Evolutionary conservation across 2,888 invertebrate genomes (phyloP), one percentile per base, ranked within the genome.

Genomic region (Drosophila mulleri): DNA sequence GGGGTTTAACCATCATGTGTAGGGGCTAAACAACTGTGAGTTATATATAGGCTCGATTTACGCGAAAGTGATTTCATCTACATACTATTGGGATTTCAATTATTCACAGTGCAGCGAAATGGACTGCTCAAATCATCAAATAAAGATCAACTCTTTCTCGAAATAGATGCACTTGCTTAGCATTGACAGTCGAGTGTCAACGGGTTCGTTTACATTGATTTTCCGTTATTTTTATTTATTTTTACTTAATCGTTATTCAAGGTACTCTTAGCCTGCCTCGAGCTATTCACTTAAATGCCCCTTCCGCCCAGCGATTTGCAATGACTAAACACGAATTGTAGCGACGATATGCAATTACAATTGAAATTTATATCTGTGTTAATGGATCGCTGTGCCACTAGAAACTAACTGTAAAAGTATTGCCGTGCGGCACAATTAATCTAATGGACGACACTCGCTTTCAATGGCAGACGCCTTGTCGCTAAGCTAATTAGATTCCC

Each of bases 401-500:
- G 26, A 54, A 26, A 41, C 41, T 41, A 54, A 41, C 26, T 54
- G 23, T 11, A 35, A 23, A 53, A 32, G 12, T 41, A 35, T 32
- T 8, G 45, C 32, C 62, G 45, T 44, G 32, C 47, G 59, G 71
- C 80, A 44, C 78, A 78, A 78, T 78, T 78, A 78, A 80, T 80
- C 67, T 80, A 78, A 78, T 78, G 78, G 72, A 63, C 80, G 58
- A 58, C 80, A 52, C 57, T 66, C 58, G 42, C 50, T 54, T 79
- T 79, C 75, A 74, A 64, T 79, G 39, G 70, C 41, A 37, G 64
- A 23, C 45, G 62, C 48, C 57, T 60, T 62, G 58, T 53, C 60
- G 58, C 65, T 58, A 59, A 71, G 79, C 81, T 89, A 77, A 88
- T 86, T 89, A 88, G 83, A 77, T 81, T 72, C 81, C 76, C 86